Conservation (phyloP, 2,797 vertebrate species). For the Tachyglossus aculeatus region DNA sequence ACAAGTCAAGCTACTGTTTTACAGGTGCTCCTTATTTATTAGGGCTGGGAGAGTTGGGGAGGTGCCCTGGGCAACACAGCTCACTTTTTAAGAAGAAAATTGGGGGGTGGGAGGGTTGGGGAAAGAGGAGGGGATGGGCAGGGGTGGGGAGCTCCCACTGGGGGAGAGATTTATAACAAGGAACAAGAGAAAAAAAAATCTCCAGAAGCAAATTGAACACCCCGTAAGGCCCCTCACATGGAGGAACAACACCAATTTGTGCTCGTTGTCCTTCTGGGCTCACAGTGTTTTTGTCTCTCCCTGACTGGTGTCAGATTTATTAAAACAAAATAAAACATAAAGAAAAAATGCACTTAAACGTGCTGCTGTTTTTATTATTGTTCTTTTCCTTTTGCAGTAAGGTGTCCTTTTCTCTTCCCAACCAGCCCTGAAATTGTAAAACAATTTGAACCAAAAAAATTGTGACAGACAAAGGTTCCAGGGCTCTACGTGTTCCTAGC, state of each 20-base stretch:
- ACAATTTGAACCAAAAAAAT: not conserved
- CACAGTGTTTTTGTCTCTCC: slow-evolving; percentile 68
- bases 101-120: not conserved
- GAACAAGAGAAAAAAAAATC: slow-evolving; percentile 49
- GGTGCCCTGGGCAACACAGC: slow-evolving; percentile 74
- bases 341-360: slow-evolving; percentile 71
- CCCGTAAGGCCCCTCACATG: slow-evolving; percentile 28
- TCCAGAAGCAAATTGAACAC: slow-evolving; percentile 43
- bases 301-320: slow-evolving; percentile 77
- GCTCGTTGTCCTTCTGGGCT: slow-evolving; percentile 62
- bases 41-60: slow-evolving; percentile 80
- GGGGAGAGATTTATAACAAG: slow-evolving; percentile 71
- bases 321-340: slow-evolving; percentile 80
- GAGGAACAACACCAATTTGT: slow-evolving; percentile 48
- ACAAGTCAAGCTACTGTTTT: slow-evolving; percentile 82
- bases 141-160: slow-evolving; percentile 58
- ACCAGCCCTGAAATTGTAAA: not conserved
- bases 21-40: slow-evolving; percentile 86
- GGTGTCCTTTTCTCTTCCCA: slow-evolving; percentile 32
- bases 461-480: fast-evolving
- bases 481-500: not conserved
- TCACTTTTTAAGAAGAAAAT: slow-evolving; percentile 77
- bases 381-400: slow-evolving; percentile 12
- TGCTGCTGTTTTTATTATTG: slow-evolving; percentile 64
- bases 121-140: slow-evolving; percentile 21